Base-by-base conservation (phyloP, 37 sponge, comb jelly and placozoan genomes). In the Axinella damicornis region DNA sequence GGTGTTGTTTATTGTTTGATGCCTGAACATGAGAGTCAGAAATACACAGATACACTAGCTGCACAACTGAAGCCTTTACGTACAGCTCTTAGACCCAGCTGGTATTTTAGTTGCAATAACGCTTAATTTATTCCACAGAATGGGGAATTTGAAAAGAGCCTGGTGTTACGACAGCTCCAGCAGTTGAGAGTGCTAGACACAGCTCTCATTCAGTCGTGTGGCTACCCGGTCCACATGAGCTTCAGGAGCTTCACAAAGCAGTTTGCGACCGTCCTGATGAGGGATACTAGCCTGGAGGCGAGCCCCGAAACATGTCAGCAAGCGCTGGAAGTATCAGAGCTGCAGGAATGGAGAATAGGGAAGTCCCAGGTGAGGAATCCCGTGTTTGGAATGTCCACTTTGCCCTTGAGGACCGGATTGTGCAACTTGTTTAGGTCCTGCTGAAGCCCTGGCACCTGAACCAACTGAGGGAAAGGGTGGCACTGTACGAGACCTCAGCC, bases 391-490 rank as follows among this genome's bases (percentile, higher is more conserved):
- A 41, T 37, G 55, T 46, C 9, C 6, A 12, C 41, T 38, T 13
- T 46, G 13, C 33, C 33, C 13, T 24, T 75, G 58, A 17, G 13
- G 27, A 31, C 18, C 19, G 28, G 76, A 24, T 24, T 74, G 39
- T 36, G 25, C 55, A 35, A 5, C 24, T 55, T 15, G 17, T 27
- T n/a, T 40, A 83, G 83, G 65, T 86, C 22, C 37, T 86, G 46
- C 38, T 86, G 64, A 86, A 86, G 63, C 86, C 78, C 4, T 86
- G 86, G 86, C 86, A 86, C 53, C 20, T 78, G 17, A 17, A 22
- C 13, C 71, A 86, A 34, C 34, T 86, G 2, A 72, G 78, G 18
- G 28, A 1, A 4, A 37, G 12, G 16, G 46, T 86, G 16, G 54
- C 33, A 0, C 0, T 60, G 9, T 61, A 38, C 14, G 20, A 78